A percentile compares a stretch with the other conserved stretches of the same genome.
Conservation (phyloP, 2,888 invertebrate genomes). For the Gortyna flavago region DNA sequence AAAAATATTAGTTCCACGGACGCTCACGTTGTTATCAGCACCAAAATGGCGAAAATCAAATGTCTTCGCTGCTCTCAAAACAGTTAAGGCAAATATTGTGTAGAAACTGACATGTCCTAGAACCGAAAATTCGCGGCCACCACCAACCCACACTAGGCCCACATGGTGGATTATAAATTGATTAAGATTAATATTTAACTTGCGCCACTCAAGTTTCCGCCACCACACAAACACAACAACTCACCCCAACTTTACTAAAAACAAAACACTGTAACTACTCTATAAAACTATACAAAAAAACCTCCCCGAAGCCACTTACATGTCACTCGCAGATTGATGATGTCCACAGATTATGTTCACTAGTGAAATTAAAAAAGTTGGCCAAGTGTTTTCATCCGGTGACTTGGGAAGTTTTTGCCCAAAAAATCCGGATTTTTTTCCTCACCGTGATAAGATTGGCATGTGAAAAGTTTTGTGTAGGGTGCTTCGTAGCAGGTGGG, state of each 20-base stretch:
- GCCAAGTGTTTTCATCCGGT: constrained; percentile 53
- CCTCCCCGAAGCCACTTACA: background rate
- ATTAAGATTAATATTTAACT: background rate
- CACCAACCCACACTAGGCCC: background rate
- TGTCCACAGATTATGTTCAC: constrained; percentile 67
- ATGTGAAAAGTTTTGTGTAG: constrained; percentile 52
- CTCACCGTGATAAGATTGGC: constrained; percentile 40
- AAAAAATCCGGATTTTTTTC: constrained; percentile 46
- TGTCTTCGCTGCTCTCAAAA: background rate
- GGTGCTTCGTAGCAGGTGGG: constrained; percentile 23
- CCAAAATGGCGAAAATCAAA: no score
- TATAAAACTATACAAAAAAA: constrained; percentile 38
- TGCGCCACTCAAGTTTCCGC: background rate
- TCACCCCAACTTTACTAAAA: constrained; percentile 1
- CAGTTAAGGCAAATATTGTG: background rate
- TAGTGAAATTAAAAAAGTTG: constrained; percentile 71
- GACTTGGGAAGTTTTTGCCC: constrained; percentile 48
- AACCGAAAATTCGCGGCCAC: background rate
- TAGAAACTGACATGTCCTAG: background rate
- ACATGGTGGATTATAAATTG: background rate
- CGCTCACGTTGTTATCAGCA: no score
- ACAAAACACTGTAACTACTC: constrained; percentile 14
- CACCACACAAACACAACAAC: background rate
- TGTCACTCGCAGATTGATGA: constrained; percentile 64
- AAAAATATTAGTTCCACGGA: no score